Evolutionary conservation across 1,140 invertebrate species (phyloP).

Genomic region (Asobara japonica): DNA sequence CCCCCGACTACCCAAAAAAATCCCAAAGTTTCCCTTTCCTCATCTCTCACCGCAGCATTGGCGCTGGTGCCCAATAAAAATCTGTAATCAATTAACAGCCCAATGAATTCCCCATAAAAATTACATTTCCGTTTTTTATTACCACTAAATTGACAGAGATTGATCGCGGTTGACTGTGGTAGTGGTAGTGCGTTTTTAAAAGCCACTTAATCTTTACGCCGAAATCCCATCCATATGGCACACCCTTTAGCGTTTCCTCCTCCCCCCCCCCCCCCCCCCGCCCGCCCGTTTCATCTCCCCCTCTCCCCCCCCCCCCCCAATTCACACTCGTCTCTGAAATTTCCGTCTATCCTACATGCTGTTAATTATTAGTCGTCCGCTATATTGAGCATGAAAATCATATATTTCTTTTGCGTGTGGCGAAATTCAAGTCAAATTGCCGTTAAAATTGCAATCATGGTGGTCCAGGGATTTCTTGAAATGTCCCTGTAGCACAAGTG

Average conservation of each 20-base stretch:
- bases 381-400: slow-evolving; percentile 65
- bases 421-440: slow-evolving; percentile 65
- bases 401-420: slow-evolving; percentile 57
- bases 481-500: not conserved
- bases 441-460: slow-evolving; percentile 67
- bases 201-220: slow-evolving; percentile 9
- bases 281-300: not conserved
- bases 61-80: not conserved
- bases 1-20: no score
- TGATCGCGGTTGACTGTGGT: not conserved
- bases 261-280: not conserved
- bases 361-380: slow-evolving; percentile 62
- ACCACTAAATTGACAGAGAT: slow-evolving; percentile 11
- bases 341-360: slow-evolving; percentile 33
- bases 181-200: slow-evolving; percentile 18
- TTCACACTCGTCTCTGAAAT: not conserved
- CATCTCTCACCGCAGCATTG: not conserved
- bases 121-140: not conserved
- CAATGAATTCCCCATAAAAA: not conserved
- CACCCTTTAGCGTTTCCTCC: slow-evolving; percentile 38
- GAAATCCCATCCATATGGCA: slow-evolving; percentile 19
- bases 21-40: no score
- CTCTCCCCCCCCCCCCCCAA: not conserved
- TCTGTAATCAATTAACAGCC: not conserved
- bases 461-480: slow-evolving; percentile 53